Evolutionary conservation across 2,888 invertebrate species (phyloP), one percentile per base, ranked within the genome.

Genomic region (Hirtodrosophila histrioides): DNA sequence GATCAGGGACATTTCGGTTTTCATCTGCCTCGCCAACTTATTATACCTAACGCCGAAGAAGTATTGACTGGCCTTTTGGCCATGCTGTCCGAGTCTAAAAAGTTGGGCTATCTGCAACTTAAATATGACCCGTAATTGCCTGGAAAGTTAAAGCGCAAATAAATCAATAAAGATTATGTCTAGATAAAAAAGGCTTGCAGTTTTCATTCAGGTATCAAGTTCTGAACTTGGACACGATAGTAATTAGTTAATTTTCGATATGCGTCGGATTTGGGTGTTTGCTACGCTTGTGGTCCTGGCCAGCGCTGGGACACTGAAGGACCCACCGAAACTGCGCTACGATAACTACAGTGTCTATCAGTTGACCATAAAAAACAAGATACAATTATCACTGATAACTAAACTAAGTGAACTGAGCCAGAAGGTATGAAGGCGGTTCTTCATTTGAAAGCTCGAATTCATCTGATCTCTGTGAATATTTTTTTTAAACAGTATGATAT

Each of bases 1-100:
- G 96, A 96, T 88, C 93, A 91, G 0, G 95, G 95, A 0, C 79
- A 88, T 0, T 93, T 93, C 79, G 96, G 96, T 0, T 95, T 95
- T 86, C 89, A 95, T 0, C 91, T 96, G 0, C 96, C 96, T 0
- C 86, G 93, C 0, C 89, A 92, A 0, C 93, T 94, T 76, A 96
- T 96, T 50, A 80, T 93, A 11, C 93, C 94, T 4, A 93, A 93
- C 5, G 93, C 93, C 46, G 83, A 92, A 53, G 95, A 95, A 89
- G 92, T 93, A 0, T 61, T 94, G 33, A 89, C 90, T 27, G 94
- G 94, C 0, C 68, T 94, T 0, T 51, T 91, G 0, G 92, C 80
- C 2, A 35, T 88, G 6, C 27, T 89, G n/a, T 63, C 66, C 91
- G 58, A 89, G 93, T 40, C 91, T 92, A 24, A 88, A 85, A 1